Base-by-base conservation (phyloP, 2,888 invertebrate species). In the Polyommatus icarus region DNA sequence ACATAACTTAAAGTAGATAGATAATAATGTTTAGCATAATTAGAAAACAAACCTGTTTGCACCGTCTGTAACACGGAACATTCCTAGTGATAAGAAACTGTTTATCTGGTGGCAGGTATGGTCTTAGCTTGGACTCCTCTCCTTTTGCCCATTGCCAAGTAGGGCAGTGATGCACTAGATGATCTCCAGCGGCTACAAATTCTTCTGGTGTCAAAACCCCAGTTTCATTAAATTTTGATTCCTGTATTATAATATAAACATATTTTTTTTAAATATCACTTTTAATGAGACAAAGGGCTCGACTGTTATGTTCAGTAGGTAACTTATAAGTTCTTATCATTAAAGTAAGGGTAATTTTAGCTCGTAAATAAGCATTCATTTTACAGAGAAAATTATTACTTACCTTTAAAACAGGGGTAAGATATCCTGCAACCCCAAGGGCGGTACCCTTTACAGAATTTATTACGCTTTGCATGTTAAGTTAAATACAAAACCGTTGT, bases 141-240 rank as follows among this genome's bases (percentile, higher is more conserved):
- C 99, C 99, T 82, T 95, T 95, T 0, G 98, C 97, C 99, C 99
- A 99, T 87, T 99, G 98, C 99, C 99, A 99, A 0, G 99, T 99
- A 0, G 99, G 99, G 87, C 99, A 99, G 88, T 99, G 99, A 91
- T 99, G 99, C 0, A 99, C 99, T 78, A 99, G 93, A 91, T 99
- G 99, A 87, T 99, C 99, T 1, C 99, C 99, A 29, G 99, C 99
- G 4, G 97, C 98, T 4, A 99, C 98, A 95, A 99, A 99, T 94
- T 99, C 99, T 89, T 99, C 99, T 1, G 99, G 99, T n/a, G 99
- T 99, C 46, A 99, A 89, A 3, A 99, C 99, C 54, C 99, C 99
- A 18, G 99, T 99, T 91, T 99, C 99, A 83, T 97, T 96, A 90
- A 99, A 99, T 91, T 98, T 99, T 6, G 99, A 99, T 91, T 99